Conservation (phyloP, 23 tunicate genomes). For the Corella eumyota region DNA sequence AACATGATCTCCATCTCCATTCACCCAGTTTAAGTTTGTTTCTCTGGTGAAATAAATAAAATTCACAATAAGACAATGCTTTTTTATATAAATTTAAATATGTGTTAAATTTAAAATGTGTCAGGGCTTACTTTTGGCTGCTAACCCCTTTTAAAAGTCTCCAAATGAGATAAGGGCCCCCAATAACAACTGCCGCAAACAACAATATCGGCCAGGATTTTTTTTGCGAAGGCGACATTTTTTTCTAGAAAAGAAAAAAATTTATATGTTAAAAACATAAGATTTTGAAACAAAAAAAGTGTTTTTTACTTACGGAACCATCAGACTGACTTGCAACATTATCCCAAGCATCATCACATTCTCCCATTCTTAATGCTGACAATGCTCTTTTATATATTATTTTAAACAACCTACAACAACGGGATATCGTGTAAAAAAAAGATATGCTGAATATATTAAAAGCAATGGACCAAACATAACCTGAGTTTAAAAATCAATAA, state of each 20-base stretch:
- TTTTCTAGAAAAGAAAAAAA: constrained; percentile 11
- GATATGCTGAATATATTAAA: too few relatives aligned
- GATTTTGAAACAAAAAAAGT: too few relatives aligned
- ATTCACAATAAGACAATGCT: background rate
- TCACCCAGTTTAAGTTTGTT: constrained; percentile 34
- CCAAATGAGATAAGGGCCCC: constrained; percentile 90
- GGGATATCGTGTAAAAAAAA: background rate
- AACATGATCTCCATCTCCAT: constrained; percentile 82
- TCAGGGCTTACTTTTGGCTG: constrained; percentile 24
- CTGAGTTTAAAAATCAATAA: too few relatives aligned
- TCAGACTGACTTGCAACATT: constrained; percentile 6
- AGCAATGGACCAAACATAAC: too few relatives aligned
- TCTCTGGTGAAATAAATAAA: background rate
- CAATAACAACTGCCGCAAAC: constrained; percentile 76
- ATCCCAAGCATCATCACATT: constrained; percentile 81
- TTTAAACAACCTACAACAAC: constrained; percentile 24
- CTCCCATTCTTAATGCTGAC: constrained; percentile 9
- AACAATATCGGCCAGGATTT: constrained; percentile 87
- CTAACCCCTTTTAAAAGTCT: constrained; percentile 34
- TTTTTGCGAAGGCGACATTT: constrained; percentile 13
- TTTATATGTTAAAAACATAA: too few relatives aligned
- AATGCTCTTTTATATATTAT: constrained; percentile 51
- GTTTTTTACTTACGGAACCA: background rate
- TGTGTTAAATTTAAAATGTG: too few relatives aligned
- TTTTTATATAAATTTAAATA: too few relatives aligned